Conservation (phyloP, 2,888 invertebrate species). For the Drosophila tanythrix region DNA sequence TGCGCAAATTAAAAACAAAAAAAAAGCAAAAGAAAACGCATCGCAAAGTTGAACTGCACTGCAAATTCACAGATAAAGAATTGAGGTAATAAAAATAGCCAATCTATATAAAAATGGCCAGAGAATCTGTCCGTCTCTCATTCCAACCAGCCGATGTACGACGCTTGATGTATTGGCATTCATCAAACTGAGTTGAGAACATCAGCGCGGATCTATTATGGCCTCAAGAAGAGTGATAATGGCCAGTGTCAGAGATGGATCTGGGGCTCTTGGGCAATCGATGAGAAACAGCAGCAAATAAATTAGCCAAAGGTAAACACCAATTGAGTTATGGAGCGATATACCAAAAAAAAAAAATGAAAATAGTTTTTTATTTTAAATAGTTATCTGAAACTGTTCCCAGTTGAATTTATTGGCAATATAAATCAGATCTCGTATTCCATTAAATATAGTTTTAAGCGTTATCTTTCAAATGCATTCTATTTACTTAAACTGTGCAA, state of each 20-base stretch:
- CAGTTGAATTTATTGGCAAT: neutral
- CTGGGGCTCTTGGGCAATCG: neutral
- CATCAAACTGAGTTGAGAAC: conserved; percentile 45
- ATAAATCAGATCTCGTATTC: neutral
- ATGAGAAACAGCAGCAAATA: conserved; percentile 10
- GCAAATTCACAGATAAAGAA: conserved; percentile 73
- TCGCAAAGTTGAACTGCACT: conserved; percentile 62
- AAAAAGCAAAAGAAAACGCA: neutral
- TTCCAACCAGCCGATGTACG: conserved; percentile 24
- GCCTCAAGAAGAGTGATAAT: conserved; percentile 14
- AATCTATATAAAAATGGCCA: conserved; percentile 53
- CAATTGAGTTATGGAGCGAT: conserved; percentile 1
- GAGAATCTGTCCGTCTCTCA: conserved; percentile 27
- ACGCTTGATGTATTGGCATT: conserved; percentile 53
- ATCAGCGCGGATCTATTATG: conserved; percentile 22
- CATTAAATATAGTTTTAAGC: neutral
- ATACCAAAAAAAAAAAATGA: neutral
- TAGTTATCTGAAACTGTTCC: neutral
- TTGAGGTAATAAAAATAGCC: conserved; percentile 71
- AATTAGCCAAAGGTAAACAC: neutral
- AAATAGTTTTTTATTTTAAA: neutral
- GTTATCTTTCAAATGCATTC: neutral
- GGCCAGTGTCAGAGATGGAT: conserved; percentile 2
- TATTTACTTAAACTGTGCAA: neutral
- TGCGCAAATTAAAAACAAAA: conserved; percentile 30